Conservation (phyloP, 2,113 vertebrate genomes). For the Cygnus atratus region DNA sequence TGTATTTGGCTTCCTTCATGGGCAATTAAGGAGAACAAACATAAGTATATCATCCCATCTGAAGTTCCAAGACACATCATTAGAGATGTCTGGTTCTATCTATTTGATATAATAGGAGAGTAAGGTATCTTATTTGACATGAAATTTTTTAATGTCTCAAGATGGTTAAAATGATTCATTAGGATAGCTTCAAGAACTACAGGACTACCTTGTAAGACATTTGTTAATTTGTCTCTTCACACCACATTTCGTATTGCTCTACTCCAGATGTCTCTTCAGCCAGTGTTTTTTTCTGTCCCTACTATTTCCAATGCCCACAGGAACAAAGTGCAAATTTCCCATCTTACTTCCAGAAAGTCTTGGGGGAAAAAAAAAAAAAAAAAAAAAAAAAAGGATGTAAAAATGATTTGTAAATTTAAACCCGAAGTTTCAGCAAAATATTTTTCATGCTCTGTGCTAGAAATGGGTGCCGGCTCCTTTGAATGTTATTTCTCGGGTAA, state of each 20-base stretch:
- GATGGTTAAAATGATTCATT: background rate
- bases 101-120: background rate
- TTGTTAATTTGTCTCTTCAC: background rate
- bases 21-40: background rate
- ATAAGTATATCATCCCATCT: background rate
- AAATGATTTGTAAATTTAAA: fast-evolving
- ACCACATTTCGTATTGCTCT: background rate
- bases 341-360: background rate
- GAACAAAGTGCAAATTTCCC: background rate
- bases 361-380: background rate
- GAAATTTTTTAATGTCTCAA: background rate
- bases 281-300: background rate
- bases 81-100: background rate
- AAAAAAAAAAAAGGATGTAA: background rate
- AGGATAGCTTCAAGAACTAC: background rate
- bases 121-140: background rate
- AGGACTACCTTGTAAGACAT: background rate
- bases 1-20: fast-evolving
- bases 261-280: background rate
- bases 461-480: background rate
- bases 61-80: background rate
- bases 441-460: background rate
- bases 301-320: background rate
- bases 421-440: background rate
- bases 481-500: background rate